Evolutionary conservation across 1,140 invertebrate genomes (phyloP).

Genomic region (Drosophila cardini): DNA sequence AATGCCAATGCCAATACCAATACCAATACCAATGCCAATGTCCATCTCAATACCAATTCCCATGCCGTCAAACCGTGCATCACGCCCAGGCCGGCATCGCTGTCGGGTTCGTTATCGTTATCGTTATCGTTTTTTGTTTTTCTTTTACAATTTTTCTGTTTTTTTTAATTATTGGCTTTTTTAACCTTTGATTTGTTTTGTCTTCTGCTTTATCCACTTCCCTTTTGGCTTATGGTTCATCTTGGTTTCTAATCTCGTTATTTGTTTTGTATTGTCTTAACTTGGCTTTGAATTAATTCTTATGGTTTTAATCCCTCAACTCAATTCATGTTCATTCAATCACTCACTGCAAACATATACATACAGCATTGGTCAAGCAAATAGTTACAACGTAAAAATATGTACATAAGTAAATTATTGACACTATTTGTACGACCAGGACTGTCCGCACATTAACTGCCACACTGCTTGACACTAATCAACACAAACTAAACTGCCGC

Average conservation of each 20-base stretch:
- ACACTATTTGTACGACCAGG: neutral
- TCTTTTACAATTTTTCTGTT: slow-evolving; percentile 12
- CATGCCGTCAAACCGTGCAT: slow-evolving; percentile 74
- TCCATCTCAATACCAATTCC: slow-evolving; percentile 45
- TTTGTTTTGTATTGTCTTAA: slow-evolving; percentile 18
- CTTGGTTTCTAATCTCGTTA: slow-evolving; percentile 4
- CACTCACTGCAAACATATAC: slow-evolving; percentile 10
- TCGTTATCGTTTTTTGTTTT: slow-evolving; percentile 26
- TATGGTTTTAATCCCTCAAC: slow-evolving; percentile 24
- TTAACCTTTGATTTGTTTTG: slow-evolving; percentile 21
- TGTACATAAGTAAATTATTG: neutral
- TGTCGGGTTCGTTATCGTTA: slow-evolving; percentile 84
- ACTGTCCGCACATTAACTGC: slow-evolving; percentile 39
- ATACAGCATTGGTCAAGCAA: neutral
- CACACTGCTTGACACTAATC: slow-evolving; percentile 49
- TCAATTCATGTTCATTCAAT: neutral
- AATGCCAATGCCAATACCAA: too few species aligned
- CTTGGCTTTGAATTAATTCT: slow-evolving; percentile 24
- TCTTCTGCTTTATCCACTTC: slow-evolving; percentile 38
- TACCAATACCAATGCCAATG: slow-evolving; percentile 64
- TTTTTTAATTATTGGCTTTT: neutral
- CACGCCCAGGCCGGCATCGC: slow-evolving; percentile 83
- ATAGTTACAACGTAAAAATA: neutral
- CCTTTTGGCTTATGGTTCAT: slow-evolving; percentile 39
- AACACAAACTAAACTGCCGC: neutral